A percentile compares a stretch with the other conserved stretches of the same genome.
These are phyloP conservation scores for Netelia melanura DNA, from an alignment of 2,888 invertebrate genomes.

Conservation along the genomic window DNA sequence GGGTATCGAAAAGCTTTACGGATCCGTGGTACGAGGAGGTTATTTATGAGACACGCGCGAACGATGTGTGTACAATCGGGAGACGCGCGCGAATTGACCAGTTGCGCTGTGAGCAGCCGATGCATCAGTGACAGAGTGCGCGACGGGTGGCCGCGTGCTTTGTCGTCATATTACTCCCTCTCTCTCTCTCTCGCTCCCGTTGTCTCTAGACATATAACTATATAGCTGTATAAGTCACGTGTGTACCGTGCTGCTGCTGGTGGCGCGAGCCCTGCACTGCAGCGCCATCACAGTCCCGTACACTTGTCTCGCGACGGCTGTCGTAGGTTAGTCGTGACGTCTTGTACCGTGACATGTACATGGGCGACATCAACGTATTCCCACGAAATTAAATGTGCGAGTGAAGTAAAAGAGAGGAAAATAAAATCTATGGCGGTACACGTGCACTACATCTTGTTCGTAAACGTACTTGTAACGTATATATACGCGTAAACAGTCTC, in stretches of 20 bases:
- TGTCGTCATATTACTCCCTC: not conserved
- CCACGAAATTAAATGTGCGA: too few relatives aligned
- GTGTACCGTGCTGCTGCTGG: slow-evolving; percentile 36
- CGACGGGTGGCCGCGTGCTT: slow-evolving; percentile 22
- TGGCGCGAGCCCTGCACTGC: slow-evolving; percentile 21
- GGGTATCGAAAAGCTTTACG: not conserved
- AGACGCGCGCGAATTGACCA: slow-evolving; percentile 36
- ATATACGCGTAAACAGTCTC: not conserved
- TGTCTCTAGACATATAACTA: not conserved
- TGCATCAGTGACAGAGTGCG: slow-evolving; percentile 48
- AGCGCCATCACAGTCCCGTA: not conserved
- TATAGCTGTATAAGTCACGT: slow-evolving; percentile 7
- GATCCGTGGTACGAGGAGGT: slow-evolving; percentile 2
- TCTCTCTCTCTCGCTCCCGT: too few relatives aligned
- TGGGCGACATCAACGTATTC: not conserved
- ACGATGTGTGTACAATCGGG: slow-evolving; percentile 18
- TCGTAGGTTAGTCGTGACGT: too few relatives aligned
- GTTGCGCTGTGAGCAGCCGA: slow-evolving; percentile 53
- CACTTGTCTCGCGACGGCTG: not conserved
- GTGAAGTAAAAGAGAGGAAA: slow-evolving; percentile 44
- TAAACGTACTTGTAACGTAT: slow-evolving; percentile 66
- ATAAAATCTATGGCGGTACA: slow-evolving; percentile 32
- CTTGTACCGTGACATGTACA: not conserved
- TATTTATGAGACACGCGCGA: not conserved
- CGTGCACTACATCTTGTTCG: slow-evolving; percentile 71